Evolutionary conservation across 2,888 invertebrate species (phyloP), one percentile per base, ranked within the genome.

Genomic region (Drosophila buzzatii): DNA sequence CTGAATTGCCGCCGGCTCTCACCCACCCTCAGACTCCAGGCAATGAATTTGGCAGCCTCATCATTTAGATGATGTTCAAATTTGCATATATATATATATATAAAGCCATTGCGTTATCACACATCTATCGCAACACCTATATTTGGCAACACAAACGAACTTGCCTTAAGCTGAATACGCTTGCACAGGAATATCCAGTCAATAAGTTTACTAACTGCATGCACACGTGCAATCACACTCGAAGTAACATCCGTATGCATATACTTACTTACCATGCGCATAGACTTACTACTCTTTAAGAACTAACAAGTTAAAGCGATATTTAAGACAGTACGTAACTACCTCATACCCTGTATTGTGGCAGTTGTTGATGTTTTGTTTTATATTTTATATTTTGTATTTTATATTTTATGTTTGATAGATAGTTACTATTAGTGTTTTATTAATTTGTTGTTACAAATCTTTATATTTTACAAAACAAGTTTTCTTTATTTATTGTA

Each of bases 51-150:
- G 42, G 44, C 39, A 55, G 44, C 33, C 31, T 23, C 35, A 49
- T n/a, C 63, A 53, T 53, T 45, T 60, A 47, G n/a, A 42, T 47
- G 57, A 14, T 31, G 20, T 49, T 35, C 18, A 42, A 52, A 76
- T 76, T 79, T 70, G 52, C 70, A 79, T 79, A 64, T 23, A 49
- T 16, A 20, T 1, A 49, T 16, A 20, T 1, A 33, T 7, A 14
- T 20, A 51, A 12, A 18, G 7, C 6, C 42, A n/a, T 14, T 27
- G 16, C n/a, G 49, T 42, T 51, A 70, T 74, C 59, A 33, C 14
- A 66, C 60, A 69, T 66, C 51, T 52, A 37, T 58, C 31, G 52
- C 57, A 35, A 49, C 10, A 27, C 59, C 44, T 66, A 53, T 57
- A 63, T 77, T 57, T 59, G 66, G 45, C 56, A n/a, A n/a, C 41